Conservation (phyloP, 1,140 invertebrate species). For the Archegozetes longisetosus region DNA sequence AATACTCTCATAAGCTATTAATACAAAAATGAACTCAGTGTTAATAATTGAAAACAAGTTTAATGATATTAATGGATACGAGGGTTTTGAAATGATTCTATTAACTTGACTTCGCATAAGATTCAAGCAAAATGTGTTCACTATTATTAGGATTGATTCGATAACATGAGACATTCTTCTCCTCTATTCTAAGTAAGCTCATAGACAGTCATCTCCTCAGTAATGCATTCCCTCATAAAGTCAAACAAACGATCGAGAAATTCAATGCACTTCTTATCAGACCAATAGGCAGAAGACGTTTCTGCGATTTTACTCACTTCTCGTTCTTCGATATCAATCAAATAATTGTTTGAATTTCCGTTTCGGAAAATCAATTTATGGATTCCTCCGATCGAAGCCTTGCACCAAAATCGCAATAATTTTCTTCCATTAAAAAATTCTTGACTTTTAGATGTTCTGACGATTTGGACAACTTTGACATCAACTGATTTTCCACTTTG, state of each 20-base stretch:
- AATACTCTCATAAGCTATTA: no score
- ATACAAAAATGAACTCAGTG: no score
- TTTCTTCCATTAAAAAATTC: not conserved
- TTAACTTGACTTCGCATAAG: no score
- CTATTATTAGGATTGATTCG: no score
- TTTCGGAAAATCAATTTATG: not conserved
- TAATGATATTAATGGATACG: no score
- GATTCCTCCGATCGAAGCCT: not conserved
- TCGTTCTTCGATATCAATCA: not conserved
- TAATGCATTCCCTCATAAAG: not conserved
- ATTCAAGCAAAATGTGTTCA: no score
- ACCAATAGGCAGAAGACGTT: not conserved
- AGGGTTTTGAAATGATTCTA: no score
- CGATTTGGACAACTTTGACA: not conserved
- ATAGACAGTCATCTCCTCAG: not conserved
- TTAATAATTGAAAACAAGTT: no score
- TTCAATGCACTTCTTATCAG: not conserved
- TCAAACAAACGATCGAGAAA: not conserved
- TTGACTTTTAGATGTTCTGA: not conserved
- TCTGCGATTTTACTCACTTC: not conserved
- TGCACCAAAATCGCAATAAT: not conserved
- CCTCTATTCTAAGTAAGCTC: not conserved
- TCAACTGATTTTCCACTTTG: not conserved
- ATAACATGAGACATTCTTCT: not conserved
- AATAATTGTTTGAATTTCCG: not conserved